A percentile compares a stretch with the other conserved stretches of the same genome.
Conservation (phyloP, 2,797 vertebrate genomes). For the Xenops minutus region DNA sequence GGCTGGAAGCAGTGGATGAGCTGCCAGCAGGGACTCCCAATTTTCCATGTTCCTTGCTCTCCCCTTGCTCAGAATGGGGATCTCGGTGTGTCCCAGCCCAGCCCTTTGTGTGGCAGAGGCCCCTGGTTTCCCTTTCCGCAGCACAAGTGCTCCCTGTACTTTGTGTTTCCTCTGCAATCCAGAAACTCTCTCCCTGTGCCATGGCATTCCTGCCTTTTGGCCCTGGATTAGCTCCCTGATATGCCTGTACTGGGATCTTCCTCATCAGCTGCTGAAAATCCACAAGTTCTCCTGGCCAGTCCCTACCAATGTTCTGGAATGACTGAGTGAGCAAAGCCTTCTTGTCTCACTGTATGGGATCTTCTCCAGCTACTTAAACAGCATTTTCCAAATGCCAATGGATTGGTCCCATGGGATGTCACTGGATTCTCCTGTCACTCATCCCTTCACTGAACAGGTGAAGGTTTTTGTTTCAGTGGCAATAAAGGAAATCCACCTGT, state of each 20-base stretch:
- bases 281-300: accelerated
- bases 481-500: not conserved
- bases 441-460: not conserved
- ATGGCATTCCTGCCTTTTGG: not conserved
- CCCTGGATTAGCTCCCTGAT: not conserved
- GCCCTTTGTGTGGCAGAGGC: slow-evolving; percentile 42
- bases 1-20: not conserved
- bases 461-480: not conserved
- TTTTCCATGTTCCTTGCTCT: not conserved
- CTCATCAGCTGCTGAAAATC: not conserved
- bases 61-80: not conserved
- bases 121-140: slow-evolving; percentile 45
- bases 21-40: not conserved
- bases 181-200: not conserved
- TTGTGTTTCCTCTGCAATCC: slow-evolving; percentile 30
- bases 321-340: not conserved
- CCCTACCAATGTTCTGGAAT: accelerated
- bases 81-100: slow-evolving; percentile 13
- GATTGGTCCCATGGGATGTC: not conserved
- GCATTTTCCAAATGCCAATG: not conserved
- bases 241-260: not conserved
- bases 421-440: accelerated
- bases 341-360: accelerated
- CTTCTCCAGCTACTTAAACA: not conserved
- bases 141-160: slow-evolving; percentile 22